Conservation (phyloP, 2,888 invertebrate genomes). For the Globia sparganii region DNA sequence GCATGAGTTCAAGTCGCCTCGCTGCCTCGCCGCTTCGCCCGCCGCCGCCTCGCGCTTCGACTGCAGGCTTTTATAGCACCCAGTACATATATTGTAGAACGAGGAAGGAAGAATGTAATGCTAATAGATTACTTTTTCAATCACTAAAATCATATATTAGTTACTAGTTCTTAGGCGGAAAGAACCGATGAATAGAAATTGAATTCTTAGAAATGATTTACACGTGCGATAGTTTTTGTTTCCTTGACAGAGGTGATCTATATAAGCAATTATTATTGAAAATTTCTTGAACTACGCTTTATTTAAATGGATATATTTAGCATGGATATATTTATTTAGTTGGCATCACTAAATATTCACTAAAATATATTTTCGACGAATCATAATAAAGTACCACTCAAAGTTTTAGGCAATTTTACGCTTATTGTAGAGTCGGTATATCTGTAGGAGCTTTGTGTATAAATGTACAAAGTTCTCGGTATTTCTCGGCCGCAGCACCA, state of each 20-base stretch:
- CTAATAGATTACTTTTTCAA: conserved; percentile 52
- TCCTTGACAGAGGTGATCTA: conserved; percentile 21
- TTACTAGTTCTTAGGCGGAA: conserved; percentile 40
- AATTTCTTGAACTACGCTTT: conserved; percentile 1
- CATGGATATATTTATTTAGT: too few relatives aligned
- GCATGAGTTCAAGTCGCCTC: conserved; percentile 65
- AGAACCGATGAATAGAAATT: conserved; percentile 40
- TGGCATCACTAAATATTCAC: conserved; percentile 5
- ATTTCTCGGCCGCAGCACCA: conserved; percentile 77
- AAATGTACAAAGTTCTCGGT: conserved; percentile 72
- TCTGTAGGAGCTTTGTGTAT: conserved; percentile 66
- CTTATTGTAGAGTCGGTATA: conserved; percentile 49
- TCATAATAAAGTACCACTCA: conserved; percentile 24
- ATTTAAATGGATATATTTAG: conserved; percentile 1
- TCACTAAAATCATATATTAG: conserved; percentile 44
- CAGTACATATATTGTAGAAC: conserved; percentile 57
- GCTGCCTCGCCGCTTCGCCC: conserved; percentile 13
- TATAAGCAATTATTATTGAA: conserved; percentile 2
- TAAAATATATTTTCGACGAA: conserved; percentile 31
- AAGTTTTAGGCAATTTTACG: conserved; percentile 38
- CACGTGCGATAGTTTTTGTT: conserved; percentile 8
- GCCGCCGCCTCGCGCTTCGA: conserved; percentile 36
- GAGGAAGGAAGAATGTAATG: conserved; percentile 65
- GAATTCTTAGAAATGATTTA: conserved; percentile 35
- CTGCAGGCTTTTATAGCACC: conserved; percentile 49